Percentiles rank a stretch among this genome's conserved stretches.
Conservation (phyloP, 2,113 vertebrate species). For the Coptodon bakossiorum region DNA sequence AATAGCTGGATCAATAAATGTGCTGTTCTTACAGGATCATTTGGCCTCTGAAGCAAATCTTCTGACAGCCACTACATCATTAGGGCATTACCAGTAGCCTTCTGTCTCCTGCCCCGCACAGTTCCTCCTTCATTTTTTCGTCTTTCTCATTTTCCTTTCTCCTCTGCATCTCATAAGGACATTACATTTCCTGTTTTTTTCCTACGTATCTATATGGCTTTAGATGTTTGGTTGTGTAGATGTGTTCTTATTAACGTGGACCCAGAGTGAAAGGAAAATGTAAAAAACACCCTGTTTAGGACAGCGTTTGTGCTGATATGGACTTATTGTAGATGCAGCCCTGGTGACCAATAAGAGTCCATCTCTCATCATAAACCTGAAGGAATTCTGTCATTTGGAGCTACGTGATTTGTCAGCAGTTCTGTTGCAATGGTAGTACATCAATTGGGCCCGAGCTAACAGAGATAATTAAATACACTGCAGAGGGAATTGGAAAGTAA, state of each 20-base stretch:
- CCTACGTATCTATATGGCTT: background rate
- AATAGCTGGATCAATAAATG: conserved; percentile 59
- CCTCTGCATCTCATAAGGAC: background rate
- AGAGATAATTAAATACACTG: conserved; percentile 43
- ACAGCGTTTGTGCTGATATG: conserved; percentile 2
- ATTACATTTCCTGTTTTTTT: background rate
- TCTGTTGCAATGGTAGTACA: background rate
- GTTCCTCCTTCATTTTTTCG: background rate
- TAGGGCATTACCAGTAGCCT: conserved; percentile 46
- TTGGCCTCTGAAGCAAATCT: conserved; percentile 60
- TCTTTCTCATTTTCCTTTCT: background rate
- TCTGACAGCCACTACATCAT: conserved; percentile 67
- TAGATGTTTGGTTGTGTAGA: background rate
- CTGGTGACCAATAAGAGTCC: conserved; percentile 2
- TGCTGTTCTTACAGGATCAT: conserved; percentile 69
- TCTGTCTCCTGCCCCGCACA: background rate
- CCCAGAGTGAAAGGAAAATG: background rate
- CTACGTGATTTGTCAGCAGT: conserved; percentile 31
- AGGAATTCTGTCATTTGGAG: conserved; percentile 7
- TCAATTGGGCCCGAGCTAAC: conserved; percentile 7
- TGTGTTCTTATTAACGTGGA: background rate
- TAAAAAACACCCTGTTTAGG: background rate
- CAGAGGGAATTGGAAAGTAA: conserved; percentile 13
- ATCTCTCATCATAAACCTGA: background rate
- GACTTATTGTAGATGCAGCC: background rate